Evolutionary conservation across 1,140 invertebrate species (phyloP), one percentile per base, ranked within the genome.

Genomic region (Anastrepha ludens): DNA sequence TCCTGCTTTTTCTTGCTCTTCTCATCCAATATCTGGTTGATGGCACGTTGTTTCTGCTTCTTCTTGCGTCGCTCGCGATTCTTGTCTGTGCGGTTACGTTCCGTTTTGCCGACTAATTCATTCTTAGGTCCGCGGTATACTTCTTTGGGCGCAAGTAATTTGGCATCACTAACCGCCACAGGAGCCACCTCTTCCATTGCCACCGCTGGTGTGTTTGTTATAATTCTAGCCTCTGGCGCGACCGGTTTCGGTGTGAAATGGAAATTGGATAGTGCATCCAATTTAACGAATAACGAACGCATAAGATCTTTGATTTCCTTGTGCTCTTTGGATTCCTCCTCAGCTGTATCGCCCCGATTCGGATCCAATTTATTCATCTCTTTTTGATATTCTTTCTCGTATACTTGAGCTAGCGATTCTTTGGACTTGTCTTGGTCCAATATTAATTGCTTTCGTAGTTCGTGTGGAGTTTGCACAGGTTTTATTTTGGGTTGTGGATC

Each of bases 391-490:
- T 99, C 98, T 89, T 97, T 95, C 94, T 99, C 99, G 93, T 99
- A 99, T 87, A 99, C 97, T 94, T 99, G 96, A 2, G 98, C 97
- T 62, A 99, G 94, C 89, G 98, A 99, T 87, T 96, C 94, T 94
- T 99, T 99, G 89, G 98, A 99, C 91, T 99, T 99, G 91, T 99
- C 97, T 90, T 99, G 97, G 93, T 99, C 97, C 39, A 99, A 93
- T 0, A 98, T 95, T 62, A 99, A 94, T 90, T 97, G 96, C 91
- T 99, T 99, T 90, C 98, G 98, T 91, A 97, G 99, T 89, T 98
- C 96, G 74, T 96, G 94, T 29, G 97, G 96, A 81, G 97, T 96
- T 87, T 98, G 96, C 0, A 97, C 95, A 3, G 97, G 96, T 92
- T 98, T 98, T 17, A 97, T 95, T 94, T 99, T 99, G 74, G 96